Evolutionary conservation across 37 sponge, comb jelly and placozoan genomes (phyloP), one percentile per base, ranked within the genome.

Genomic region (Aphrocallistes beatrix): DNA sequence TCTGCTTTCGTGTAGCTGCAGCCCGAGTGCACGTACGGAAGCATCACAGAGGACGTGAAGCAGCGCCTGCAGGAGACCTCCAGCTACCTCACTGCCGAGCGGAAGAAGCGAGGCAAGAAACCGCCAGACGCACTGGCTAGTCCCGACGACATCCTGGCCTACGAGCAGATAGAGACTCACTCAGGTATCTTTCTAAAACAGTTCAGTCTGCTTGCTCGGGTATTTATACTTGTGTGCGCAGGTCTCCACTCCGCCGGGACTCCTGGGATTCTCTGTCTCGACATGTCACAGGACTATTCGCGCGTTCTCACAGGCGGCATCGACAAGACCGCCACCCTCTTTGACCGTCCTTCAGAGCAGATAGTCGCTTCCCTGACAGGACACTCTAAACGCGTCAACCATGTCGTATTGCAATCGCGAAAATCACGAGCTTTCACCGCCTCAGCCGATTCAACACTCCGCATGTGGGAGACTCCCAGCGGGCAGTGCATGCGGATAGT

Each of bases 31-130:
- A 42, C 69, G 21, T 36, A 19, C 38, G 38, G 51, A 6, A 23
- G 16, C 40, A 84, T 84, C 6, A 84, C 85, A 21, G 85, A 84
- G 36, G 50, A 42, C 17, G 85, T 50, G 6, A 83, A 81, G 38
- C 82, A 83, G 51, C 84, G 94, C 91, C 94, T 99, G 23, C 91
- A 92, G 86, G 96, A 94, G 9, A 96, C 96, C 28, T 91, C 95
- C 60, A 88, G 92, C 51, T 51, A 85, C 60, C 87, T 99, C 36
- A 99, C 99, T 17, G 91, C 99, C 37, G 94, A 93, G 38, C 87
- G 99, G 42, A 99, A 96, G 90, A 99, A 96, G 94, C 86, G 96
- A 82, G 96, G 99, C 36, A 99, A 96, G 89, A 96, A 92, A 82
- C 75, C 85, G 49, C 99, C 99, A 0, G 99, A 99, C 50, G 96